phyloP scores from a whole-genome alignment of 2,888 invertebrate genomes.

The Synanthedon vespiformis region DNA sequence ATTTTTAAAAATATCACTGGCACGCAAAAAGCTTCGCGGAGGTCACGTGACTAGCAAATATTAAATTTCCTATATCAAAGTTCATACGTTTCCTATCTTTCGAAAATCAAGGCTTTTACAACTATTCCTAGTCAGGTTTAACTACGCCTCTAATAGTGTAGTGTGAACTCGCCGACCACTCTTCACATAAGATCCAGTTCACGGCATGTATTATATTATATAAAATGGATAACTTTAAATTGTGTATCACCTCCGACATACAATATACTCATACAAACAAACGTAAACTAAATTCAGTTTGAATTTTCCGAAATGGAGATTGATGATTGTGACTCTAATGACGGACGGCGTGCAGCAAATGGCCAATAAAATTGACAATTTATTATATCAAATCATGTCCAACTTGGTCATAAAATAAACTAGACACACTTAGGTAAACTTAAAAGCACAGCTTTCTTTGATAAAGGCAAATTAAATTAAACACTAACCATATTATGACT shows the following conservation, averaged over 20 bases:
- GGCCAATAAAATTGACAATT: neutral
- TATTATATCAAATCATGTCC: too few species aligned
- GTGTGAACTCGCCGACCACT: neutral
- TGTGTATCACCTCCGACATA: neutral
- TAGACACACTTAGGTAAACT: neutral
- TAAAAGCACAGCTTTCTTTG: too few species aligned
- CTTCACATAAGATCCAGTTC: neutral
- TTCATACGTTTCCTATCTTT: too few species aligned
- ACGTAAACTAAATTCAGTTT: neutral
- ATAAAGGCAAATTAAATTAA: too few species aligned
- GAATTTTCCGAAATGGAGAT: neutral
- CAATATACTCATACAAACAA: neutral
- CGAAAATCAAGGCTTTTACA: neutral
- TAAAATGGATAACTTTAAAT: neutral
- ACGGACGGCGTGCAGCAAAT: neutral
- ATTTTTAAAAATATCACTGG: too few species aligned
- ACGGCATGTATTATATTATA: neutral
- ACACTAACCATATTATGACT: too few species aligned
- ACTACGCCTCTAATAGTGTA: neutral
- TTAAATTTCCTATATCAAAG: too few species aligned
- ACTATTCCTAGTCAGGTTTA: neutral
- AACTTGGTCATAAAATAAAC: conserved; percentile 2
- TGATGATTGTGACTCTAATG: neutral
- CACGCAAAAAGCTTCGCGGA: too few species aligned
- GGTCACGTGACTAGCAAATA: too few species aligned